A percentile compares a stretch with the other conserved stretches of the same genome.
phyloP scores from a whole-genome alignment of 1,140 invertebrate species.

The Cyphomyrmex costatus region DNA sequence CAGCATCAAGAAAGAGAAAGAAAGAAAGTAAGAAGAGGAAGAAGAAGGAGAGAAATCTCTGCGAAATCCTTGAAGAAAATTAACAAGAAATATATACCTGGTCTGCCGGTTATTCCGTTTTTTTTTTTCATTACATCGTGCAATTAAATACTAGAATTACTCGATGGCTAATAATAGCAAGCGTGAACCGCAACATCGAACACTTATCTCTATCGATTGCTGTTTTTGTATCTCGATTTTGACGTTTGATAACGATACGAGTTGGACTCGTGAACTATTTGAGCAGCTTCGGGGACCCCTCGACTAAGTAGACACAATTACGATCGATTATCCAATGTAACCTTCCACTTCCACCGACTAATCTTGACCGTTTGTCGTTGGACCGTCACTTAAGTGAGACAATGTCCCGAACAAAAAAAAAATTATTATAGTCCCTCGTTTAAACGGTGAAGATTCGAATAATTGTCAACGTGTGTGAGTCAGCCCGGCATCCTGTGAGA shows the following conservation, averaged over 20 bases:
- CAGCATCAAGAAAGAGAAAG: slow-evolving; percentile 42
- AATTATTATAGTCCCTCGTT: slow-evolving; percentile 7
- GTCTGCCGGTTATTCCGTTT: slow-evolving; percentile 28
- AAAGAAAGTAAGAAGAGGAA: not conserved
- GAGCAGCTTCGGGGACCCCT: slow-evolving; percentile 19
- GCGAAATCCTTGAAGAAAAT: slow-evolving; percentile 57
- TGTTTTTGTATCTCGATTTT: slow-evolving; percentile 35
- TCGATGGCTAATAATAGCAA: slow-evolving; percentile 54
- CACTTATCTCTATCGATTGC: not conserved
- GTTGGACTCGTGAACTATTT: slow-evolving; percentile 11
- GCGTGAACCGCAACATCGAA: not conserved
- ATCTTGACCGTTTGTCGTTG: slow-evolving; percentile 67
- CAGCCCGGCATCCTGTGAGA: not conserved
- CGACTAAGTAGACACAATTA: slow-evolving; percentile 80
- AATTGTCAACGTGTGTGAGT: not conserved
- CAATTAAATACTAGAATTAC: slow-evolving; percentile 49
- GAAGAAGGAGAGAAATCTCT: slow-evolving; percentile 25
- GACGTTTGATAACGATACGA: slow-evolving; percentile 9
- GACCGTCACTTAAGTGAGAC: slow-evolving; percentile 22
- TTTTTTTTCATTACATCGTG: slow-evolving; percentile 16
- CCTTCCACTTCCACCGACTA: slow-evolving; percentile 66
- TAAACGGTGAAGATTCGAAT: slow-evolving; percentile 23
- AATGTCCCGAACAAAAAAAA: slow-evolving; percentile 34
- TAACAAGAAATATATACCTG: slow-evolving; percentile 54
- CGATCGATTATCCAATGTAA: slow-evolving; percentile 79